Evolutionary conservation across 2,888 invertebrate species (phyloP), one percentile per base, ranked within the genome.

Genomic region (Patella ulyssiponensis): DNA sequence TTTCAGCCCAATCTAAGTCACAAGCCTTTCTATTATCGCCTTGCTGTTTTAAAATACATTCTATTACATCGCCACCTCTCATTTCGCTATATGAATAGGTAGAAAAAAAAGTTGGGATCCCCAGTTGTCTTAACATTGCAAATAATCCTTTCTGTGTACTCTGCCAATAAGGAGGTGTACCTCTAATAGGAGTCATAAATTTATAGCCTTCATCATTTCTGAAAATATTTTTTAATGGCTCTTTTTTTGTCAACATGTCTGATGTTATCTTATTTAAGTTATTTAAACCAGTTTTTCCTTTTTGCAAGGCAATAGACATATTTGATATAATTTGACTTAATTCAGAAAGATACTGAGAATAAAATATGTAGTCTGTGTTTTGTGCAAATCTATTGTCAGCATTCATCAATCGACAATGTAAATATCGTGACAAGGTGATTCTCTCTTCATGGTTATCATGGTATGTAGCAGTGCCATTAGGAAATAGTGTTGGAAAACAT

Each of bases 401-500:
- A 71, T 54, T 73, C 53, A 79, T 64, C 9, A 80, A 69, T 51
- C 79, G 73, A 4, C 51, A 44, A 14, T 79, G 54, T 44, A 79
- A 75, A 69, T 80, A 80, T 52, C 76, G 74, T n/a, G 56, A 44
- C 11, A 73, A 44, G n/a, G 56, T 53, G 9, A 79, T 15, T 44
- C 64, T 69, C 5, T 54, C 33, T 15, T 53, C 15, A 73, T 79
- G 79, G 7, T 72, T 27, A 2, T 27, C 52, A 76, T 77, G 71
- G 54, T 17, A 78, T 52, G 69, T 53, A 33, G 54, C 56, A 4
- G 7, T n/a, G 2, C 79, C 79, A 72, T 64, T 27, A 51, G 81
- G 81, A 69, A 74, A 81, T 27, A 56, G 75, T 20, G 53, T 71
- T 51, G 81, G 81, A 72, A 79, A 81, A 14, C 79, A 27, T 58